These are phyloP conservation scores for Heliconius ethilla DNA, from an alignment of 2,888 invertebrate genomes.

Conservation along the genomic window DNA sequence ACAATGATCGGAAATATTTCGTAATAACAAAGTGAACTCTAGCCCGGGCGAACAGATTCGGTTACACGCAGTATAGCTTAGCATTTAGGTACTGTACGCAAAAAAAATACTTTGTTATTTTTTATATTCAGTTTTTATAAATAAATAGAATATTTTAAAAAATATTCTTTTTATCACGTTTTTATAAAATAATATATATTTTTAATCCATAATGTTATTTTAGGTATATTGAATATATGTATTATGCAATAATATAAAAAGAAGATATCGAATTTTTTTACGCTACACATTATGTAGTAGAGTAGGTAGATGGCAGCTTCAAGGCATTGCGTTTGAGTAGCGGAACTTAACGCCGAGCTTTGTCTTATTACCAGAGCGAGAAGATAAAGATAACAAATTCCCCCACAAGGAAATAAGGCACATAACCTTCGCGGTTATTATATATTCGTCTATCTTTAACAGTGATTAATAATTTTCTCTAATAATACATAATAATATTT, in stretches of 20 bases:
- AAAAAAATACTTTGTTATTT: conserved; percentile 22
- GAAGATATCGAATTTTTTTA: too few species aligned
- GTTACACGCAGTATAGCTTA: conserved; percentile 50
- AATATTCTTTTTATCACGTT: neutral
- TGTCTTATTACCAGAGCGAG: neutral
- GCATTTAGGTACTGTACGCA: conserved; percentile 49
- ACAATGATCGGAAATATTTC: conserved; percentile 41
- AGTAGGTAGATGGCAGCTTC: too few species aligned
- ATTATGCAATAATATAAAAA: too few species aligned
- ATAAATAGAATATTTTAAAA: neutral
- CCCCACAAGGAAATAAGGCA: too few species aligned
- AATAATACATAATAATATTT: neutral
- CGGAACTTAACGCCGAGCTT: neutral
- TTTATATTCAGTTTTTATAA: too few species aligned
- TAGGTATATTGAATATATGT: too few species aligned
- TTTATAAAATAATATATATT: too few species aligned
- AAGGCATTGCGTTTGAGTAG: too few species aligned
- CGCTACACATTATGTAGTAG: too few species aligned
- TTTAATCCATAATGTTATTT: too few species aligned
- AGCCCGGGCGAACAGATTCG: conserved; percentile 48
- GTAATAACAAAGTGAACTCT: conserved; percentile 44
- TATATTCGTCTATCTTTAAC: neutral
- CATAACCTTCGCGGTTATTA: too few species aligned
- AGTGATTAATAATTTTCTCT: neutral
- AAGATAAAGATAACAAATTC: neutral